Base-by-base conservation (phyloP, 1,140 invertebrate genomes). In the Drosophila kurseongensis region DNA sequence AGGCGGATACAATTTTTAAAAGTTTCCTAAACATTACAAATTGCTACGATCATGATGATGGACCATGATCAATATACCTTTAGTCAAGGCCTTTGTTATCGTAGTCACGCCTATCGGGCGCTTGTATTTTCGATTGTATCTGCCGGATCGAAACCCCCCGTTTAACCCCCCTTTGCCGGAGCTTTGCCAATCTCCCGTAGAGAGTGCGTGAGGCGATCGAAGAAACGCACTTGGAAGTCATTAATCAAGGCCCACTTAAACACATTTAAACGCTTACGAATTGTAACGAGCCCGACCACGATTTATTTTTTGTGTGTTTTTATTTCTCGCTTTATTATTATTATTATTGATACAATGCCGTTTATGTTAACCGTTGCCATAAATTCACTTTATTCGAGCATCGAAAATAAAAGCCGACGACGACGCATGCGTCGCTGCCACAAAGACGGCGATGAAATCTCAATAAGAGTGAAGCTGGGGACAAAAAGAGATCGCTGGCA, bases 201-300 rank as follows among this genome's bases (percentile, higher is more conserved):
- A 29, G 81, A 85, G 63, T 74, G 72, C 60, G 73, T 75, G 73
- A 56, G 80, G 36, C 72, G 75, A 75, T 54, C 74, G 69, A 67
- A 60, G 47, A 73, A 51, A 73, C 74, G 75, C 79, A 78, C 75
- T 73, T 75, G 44, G 57, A 74, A 78, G 76, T 88, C 79, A 86
- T 86, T 86, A 86, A 86, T 86, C 83, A 86, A 77, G 75, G 66
- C 83, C 83, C 83, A 86, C 83, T 86, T 86, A 86, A 86, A 86
- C 51, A 71, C 41, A 71, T 68, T 79, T 88, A 86, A 86, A 82
- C 79, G 82, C 83, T 86, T 88, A 86, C 83, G 82, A 86, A 88
- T 86, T 86, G 82, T 86, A 73, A 72, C 79, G 32, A 68, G 75
- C 56, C 23, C 32, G 48, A 47, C 41, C 71, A 41, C 75, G 66